phyloP scores from a whole-genome alignment of 92 coral and sea anemone genomes.

The Phenganax marumi region DNA sequence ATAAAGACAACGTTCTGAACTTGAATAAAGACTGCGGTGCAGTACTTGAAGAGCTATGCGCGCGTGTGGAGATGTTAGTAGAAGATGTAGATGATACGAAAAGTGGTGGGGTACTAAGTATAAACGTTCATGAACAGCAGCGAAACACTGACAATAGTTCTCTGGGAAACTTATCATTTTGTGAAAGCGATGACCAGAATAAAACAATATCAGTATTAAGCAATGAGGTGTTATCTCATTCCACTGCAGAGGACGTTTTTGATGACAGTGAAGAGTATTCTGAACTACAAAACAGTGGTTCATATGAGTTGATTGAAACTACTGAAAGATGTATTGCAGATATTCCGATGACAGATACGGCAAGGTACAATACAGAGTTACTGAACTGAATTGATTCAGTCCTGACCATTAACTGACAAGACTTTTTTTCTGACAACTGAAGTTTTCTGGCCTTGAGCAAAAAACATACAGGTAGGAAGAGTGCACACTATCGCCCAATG shows the following conservation, averaged over 20 bases:
- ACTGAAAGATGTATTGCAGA: neutral
- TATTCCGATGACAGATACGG: neutral
- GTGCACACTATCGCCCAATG: no score
- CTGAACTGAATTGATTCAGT: neutral
- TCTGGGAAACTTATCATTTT: neutral
- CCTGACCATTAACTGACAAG: no score
- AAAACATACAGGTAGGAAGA: no score
- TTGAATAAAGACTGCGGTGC: neutral
- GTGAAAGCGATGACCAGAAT: neutral
- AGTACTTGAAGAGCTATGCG: neutral
- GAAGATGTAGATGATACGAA: neutral
- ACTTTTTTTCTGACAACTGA: no score
- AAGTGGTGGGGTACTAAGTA: neutral
- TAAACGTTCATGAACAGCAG: neutral
- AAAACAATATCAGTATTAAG: neutral
- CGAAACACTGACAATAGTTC: neutral
- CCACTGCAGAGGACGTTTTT: neutral
- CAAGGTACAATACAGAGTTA: neutral
- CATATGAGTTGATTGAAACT: neutral
- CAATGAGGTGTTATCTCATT: neutral
- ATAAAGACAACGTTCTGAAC: neutral
- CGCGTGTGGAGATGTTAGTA: neutral
- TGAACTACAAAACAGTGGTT: neutral
- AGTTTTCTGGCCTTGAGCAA: no score
- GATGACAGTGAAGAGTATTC: neutral